Conservation (phyloP, 2,888 invertebrate genomes). For the Tinea pellionella region DNA sequence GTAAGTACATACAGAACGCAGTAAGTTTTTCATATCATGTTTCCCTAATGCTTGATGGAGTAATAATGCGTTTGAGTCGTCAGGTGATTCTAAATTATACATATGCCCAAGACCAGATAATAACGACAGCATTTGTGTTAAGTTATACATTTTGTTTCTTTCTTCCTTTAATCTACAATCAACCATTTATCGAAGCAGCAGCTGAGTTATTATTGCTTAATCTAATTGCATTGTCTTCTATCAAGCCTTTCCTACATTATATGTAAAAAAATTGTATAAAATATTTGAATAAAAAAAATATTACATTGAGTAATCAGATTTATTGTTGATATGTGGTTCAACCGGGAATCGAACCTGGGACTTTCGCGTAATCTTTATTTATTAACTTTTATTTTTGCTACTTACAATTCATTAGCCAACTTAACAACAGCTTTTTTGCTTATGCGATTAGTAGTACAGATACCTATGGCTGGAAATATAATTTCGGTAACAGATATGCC, state of each 20-base stretch:
- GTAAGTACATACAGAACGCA: conserved; percentile 35
- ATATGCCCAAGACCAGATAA: conserved; percentile 47
- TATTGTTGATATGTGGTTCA: too few species aligned
- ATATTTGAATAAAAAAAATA: too few species aligned
- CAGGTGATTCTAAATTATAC: conserved; percentile 38
- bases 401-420: conserved; percentile 50
- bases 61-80: conserved; percentile 27
- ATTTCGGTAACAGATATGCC: conserved; percentile 53
- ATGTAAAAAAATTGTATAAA: too few species aligned
- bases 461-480: conserved; percentile 59
- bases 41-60: conserved; percentile 51
- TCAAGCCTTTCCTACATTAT: too few species aligned
- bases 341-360: too few species aligned
- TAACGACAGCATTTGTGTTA: conserved; percentile 41
- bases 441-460: conserved; percentile 61
- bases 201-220: too few species aligned
- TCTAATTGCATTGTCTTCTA: too few species aligned
- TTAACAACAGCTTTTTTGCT: conserved; percentile 44
- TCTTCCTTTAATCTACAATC: conserved; percentile 37
- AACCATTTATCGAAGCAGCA: neutral
- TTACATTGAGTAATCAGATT: too few species aligned
- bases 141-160: conserved; percentile 43
- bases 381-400: conserved; percentile 12
- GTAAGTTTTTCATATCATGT: conserved; percentile 47
- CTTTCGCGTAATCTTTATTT: too few species aligned